A percentile compares a stretch with the other conserved stretches of the same genome.
These are phyloP conservation scores for Mallotus villosus DNA, from an alignment of 2,797 vertebrate genomes.

Conservation along the genomic window DNA sequence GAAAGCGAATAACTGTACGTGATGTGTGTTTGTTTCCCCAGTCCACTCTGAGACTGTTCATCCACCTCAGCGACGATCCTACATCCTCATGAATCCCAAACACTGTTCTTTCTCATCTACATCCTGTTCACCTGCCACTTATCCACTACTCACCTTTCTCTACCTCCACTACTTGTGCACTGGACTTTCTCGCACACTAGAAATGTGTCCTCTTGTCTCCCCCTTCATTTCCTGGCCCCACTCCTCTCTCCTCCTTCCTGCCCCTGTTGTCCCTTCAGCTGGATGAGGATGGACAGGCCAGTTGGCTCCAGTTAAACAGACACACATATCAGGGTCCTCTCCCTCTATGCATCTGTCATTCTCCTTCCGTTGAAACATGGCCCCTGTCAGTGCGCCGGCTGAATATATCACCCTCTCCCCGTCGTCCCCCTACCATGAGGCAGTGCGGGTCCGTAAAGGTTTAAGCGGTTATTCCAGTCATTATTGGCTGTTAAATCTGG, in stretches of 20 bases:
- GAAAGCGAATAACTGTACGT: conserved; percentile 13
- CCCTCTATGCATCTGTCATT: conserved; percentile 67
- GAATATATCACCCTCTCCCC: conserved; percentile 56
- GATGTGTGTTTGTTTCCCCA: background rate
- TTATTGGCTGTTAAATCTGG: conserved; percentile 87
- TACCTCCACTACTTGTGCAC: background rate
- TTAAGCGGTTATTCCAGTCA: conserved; percentile 81
- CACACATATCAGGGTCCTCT: conserved; percentile 64
- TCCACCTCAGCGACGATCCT: background rate
- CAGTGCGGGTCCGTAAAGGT: conserved; percentile 72
- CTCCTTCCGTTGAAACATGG: conserved; percentile 72
- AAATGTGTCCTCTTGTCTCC: background rate
- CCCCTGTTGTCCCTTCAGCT: conserved; percentile 64
- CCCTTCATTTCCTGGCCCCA: conserved; percentile 23
- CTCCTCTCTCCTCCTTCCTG: conserved; percentile 32
- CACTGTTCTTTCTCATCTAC: background rate
- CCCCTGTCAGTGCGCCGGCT: conserved; percentile 63
- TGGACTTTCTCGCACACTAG: background rate
- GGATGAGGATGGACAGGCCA: conserved; percentile 66
- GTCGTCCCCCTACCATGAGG: conserved; percentile 8
- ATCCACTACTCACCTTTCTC: background rate
- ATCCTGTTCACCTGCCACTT: background rate
- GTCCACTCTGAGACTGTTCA: background rate
- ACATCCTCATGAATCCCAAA: background rate
- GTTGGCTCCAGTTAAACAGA: conserved; percentile 69